A percentile compares a stretch with the other conserved stretches of the same genome.
phyloP scores from a whole-genome alignment of 37 sponge, comb jelly and placozoan species.

The Halichondria panicea region DNA sequence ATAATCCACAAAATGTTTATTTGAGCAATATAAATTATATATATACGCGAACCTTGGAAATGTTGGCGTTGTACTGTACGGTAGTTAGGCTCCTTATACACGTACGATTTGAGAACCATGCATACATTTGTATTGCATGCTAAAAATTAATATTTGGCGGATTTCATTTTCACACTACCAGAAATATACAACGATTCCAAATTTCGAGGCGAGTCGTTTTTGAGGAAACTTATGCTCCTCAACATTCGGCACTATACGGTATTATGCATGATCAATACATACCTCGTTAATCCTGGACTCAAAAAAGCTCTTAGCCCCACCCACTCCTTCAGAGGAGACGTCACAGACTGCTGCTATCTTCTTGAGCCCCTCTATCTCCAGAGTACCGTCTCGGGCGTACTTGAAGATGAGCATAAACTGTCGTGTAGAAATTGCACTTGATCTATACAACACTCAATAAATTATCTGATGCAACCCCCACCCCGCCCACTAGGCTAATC shows the following conservation, averaged over 20 bases:
- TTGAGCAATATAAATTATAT: too few relatives aligned
- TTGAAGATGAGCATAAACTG: slow-evolving; percentile 92
- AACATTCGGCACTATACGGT: too few relatives aligned
- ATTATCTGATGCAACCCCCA: too few relatives aligned
- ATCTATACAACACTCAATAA: too few relatives aligned
- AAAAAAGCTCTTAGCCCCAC: slow-evolving; percentile 92
- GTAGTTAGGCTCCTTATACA: too few relatives aligned
- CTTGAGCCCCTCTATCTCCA: slow-evolving; percentile 78
- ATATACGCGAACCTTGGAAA: too few relatives aligned
- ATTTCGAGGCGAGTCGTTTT: not conserved
- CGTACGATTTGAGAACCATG: not conserved
- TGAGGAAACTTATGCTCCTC: not conserved
- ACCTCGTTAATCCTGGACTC: slow-evolving; percentile 85
- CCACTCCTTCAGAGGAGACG: slow-evolving; percentile 84
- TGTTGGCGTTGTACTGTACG: too few relatives aligned
- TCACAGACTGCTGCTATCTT: slow-evolving; percentile 82
- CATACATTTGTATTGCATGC: not conserved
- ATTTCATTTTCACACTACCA: not conserved
- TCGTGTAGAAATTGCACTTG: not conserved
- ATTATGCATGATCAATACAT: too few relatives aligned
- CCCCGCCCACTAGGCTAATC: too few relatives aligned
- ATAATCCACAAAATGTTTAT: too few relatives aligned
- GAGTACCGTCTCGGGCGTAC: slow-evolving; percentile 77
- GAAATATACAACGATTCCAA: not conserved
- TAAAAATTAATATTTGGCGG: not conserved